Evolutionary conservation across 2,797 vertebrate genomes (phyloP).

Genomic region (Tokudaia tokunoshimensis): DNA sequence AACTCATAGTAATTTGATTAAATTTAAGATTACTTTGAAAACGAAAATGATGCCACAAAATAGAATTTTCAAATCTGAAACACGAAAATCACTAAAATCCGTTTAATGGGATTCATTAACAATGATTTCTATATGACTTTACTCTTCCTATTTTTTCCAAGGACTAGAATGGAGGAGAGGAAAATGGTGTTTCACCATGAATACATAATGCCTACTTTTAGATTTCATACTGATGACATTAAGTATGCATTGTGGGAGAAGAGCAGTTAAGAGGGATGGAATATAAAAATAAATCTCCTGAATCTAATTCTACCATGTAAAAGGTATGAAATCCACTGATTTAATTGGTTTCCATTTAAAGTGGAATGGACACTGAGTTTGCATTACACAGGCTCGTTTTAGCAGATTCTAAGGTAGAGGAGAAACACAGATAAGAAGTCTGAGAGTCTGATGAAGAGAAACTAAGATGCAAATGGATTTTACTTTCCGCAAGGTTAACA

Average conservation of each 20-base stretch:
- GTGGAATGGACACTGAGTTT: neutral
- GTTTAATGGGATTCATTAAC: slow-evolving; percentile 18
- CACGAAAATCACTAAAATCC: slow-evolving; percentile 5
- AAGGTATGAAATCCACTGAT: neutral
- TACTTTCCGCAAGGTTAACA: neutral
- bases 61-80: neutral
- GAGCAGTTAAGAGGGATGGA: slow-evolving; percentile 17
- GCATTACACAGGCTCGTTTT: neutral
- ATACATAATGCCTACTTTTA: slow-evolving; percentile 18
- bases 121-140: neutral
- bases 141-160: slow-evolving; percentile 51
- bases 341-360: slow-evolving; percentile 20
- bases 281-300: slow-evolving; percentile 42
- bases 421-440: neutral
- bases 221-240: slow-evolving; percentile 24
- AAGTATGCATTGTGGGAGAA: slow-evolving; percentile 5
- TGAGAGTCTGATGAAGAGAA: neutral
- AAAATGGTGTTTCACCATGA: slow-evolving; percentile 7
- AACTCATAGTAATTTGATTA: slow-evolving; percentile 38
- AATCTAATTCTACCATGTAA: slow-evolving; percentile 36
- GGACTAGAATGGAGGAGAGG: slow-evolving; percentile 3
- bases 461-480: neutral
- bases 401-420: neutral
- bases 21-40: slow-evolving; percentile 56
- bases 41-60: neutral